Percentiles rank a stretch among this genome's conserved stretches.
Evolutionary conservation across 2,797 vertebrate genomes (phyloP).

Genomic region (Pseudochirops corinnae): DNA sequence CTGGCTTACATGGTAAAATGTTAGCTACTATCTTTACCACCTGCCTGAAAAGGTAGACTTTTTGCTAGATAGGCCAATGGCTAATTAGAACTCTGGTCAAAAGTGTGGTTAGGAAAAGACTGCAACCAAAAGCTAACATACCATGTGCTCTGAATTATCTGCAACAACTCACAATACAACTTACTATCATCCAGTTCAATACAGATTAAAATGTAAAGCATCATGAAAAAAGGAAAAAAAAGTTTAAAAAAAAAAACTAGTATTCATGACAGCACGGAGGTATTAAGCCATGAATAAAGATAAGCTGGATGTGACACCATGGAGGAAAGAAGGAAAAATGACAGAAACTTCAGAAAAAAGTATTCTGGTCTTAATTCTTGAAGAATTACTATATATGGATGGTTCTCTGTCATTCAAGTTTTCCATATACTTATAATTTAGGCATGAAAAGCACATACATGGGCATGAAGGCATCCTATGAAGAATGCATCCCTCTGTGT

Average conservation of each 20-base stretch:
- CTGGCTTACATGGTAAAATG: not conserved
- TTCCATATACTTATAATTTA: not conserved
- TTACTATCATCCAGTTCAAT: slow-evolving; percentile 5
- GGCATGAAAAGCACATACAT: not conserved
- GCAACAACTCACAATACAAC: not conserved
- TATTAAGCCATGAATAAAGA: not conserved
- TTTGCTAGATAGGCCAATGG: not conserved
- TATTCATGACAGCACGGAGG: not conserved
- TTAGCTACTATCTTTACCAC: not conserved
- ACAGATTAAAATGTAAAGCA: slow-evolving; percentile 8
- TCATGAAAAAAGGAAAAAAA: not conserved
- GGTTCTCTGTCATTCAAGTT: not conserved
- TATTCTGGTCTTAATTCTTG: too few species aligned
- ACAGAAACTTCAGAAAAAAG: not conserved
- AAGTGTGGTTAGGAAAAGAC: not conserved
- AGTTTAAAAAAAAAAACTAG: not conserved
- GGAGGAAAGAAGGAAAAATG: slow-evolving; percentile 30
- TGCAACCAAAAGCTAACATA: slow-evolving; percentile 8
- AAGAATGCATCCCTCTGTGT: slow-evolving; percentile 4
- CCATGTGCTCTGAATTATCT: not conserved
- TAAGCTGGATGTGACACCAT: not conserved
- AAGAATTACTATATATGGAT: not conserved
- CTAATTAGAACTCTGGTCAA: not conserved
- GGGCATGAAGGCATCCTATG: not conserved
- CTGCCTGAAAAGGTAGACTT: not conserved